These are phyloP conservation scores for Neolamprologus sp. DNA, from an alignment of 2,113 vertebrate species.

Conservation along the genomic window DNA sequence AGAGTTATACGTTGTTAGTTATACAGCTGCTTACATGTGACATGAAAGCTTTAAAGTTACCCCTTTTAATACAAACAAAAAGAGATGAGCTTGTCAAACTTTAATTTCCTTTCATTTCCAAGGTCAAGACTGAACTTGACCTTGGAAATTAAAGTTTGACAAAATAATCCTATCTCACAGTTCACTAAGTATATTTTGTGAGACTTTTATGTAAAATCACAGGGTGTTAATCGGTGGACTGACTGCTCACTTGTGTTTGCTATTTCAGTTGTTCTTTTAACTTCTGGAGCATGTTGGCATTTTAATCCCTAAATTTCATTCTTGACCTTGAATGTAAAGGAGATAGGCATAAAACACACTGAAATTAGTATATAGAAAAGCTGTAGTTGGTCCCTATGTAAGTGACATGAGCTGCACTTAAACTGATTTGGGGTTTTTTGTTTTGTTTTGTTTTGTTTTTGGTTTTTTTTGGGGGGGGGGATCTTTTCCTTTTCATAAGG, in stretches of 20 bases:
- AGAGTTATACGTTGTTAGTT: neutral
- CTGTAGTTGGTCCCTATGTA: neutral
- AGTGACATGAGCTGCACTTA: neutral
- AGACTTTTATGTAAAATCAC: neutral
- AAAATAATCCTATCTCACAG: neutral
- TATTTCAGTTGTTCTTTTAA: neutral
- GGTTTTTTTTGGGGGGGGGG: rapidly evolving
- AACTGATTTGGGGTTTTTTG: rapidly evolving
- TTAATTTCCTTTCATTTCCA: neutral
- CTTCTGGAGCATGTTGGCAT: neutral
- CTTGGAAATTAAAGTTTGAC: neutral
- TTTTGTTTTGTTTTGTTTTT: neutral
- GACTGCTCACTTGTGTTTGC: neutral
- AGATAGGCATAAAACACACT: neutral
- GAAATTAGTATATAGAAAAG: neutral
- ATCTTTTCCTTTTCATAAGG: neutral
- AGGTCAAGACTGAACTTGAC: neutral
- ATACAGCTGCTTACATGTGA: neutral
- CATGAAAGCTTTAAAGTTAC: neutral
- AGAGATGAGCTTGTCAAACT: neutral
- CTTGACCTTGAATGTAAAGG: neutral
- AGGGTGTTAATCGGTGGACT: neutral
- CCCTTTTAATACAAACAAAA: neutral
- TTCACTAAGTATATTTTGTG: neutral
- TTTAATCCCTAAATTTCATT: neutral